These are phyloP conservation scores for Scartelaos histophorus DNA, from an alignment of 2,113 vertebrate genomes.

Conservation along the genomic window DNA sequence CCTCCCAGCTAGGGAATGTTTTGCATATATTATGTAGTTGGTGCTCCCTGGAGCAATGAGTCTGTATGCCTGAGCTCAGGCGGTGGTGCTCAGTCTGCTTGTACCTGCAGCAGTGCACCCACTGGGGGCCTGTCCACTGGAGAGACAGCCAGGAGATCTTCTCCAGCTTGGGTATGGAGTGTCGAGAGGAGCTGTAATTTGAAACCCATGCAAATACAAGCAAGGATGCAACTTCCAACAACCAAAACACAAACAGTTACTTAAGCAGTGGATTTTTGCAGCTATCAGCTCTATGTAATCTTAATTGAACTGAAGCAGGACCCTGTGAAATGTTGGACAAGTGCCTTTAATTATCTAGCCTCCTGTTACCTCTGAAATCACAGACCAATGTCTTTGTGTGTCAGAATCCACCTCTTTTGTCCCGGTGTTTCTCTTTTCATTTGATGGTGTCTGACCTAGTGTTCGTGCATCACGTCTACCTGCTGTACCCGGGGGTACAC, in stretches of 20 bases:
- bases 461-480: slow-evolving; percentile 40
- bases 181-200: slow-evolving; percentile 46
- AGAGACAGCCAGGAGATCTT: slow-evolving; percentile 40
- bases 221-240: neutral
- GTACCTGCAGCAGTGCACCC: slow-evolving; percentile 47
- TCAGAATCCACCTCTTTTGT: slow-evolving; percentile 5
- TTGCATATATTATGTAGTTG: slow-evolving; percentile 58
- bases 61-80: slow-evolving; percentile 52
- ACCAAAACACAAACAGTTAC: slow-evolving; percentile 17
- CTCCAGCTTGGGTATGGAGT: slow-evolving; percentile 28
- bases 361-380: slow-evolving; percentile 46
- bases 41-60: slow-evolving; percentile 46
- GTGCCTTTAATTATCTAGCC: slow-evolving; percentile 57
- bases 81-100: slow-evolving; percentile 31
- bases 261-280: neutral
- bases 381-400: slow-evolving; percentile 13
- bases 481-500: slow-evolving; percentile 35
- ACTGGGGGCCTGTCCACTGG: slow-evolving; percentile 39
- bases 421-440: slow-evolving; percentile 11
- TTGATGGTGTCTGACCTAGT: slow-evolving; percentile 36
- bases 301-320: slow-evolving; percentile 34
- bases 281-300: neutral
- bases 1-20: slow-evolving; percentile 47
- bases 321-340: slow-evolving; percentile 12
- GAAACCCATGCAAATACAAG: slow-evolving; percentile 27